A percentile compares a stretch with the other conserved stretches of the same genome.
Evolutionary conservation across 2,888 invertebrate species (phyloP).

Genomic region (Euspilapteryx auroguttella): DNA sequence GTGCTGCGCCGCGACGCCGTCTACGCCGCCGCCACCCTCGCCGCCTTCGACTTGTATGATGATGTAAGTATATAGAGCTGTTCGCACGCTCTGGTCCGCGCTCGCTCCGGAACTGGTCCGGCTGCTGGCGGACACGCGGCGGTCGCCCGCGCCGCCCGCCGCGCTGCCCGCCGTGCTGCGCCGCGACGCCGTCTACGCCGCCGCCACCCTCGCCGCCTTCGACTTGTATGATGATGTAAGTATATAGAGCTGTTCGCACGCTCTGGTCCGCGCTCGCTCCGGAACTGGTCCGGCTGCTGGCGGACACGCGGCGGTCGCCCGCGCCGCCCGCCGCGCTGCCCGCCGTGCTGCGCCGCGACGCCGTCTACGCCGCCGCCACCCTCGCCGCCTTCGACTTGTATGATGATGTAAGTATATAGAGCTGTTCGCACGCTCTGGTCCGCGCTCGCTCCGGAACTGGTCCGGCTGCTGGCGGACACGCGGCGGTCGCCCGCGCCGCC

Average conservation of each 20-base stretch:
- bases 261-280: slow-evolving; percentile 73
- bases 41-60: slow-evolving; percentile 88
- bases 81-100: slow-evolving; percentile 72
- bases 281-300: slow-evolving; percentile 73
- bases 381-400: slow-evolving; percentile 87
- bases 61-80: slow-evolving; percentile 59
- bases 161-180: slow-evolving; percentile 79
- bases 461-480: slow-evolving; percentile 69
- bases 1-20: slow-evolving; percentile 91
- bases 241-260: slow-evolving; percentile 50
- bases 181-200: slow-evolving; percentile 93
- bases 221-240: slow-evolving; percentile 86
- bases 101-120: slow-evolving; percentile 75
- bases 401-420: slow-evolving; percentile 69
- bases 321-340: slow-evolving; percentile 74
- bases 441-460: slow-evolving; percentile 72
- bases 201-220: slow-evolving; percentile 85
- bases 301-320: slow-evolving; percentile 68
- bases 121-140: slow-evolving; percentile 69
- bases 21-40: slow-evolving; percentile 88
- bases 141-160: slow-evolving; percentile 68
- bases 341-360: slow-evolving; percentile 85
- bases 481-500: slow-evolving; percentile 71
- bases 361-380: slow-evolving; percentile 91
- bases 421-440: slow-evolving; percentile 69